Conservation (phyloP, 1,140 invertebrate species). For the Lepidurus arcticus region DNA sequence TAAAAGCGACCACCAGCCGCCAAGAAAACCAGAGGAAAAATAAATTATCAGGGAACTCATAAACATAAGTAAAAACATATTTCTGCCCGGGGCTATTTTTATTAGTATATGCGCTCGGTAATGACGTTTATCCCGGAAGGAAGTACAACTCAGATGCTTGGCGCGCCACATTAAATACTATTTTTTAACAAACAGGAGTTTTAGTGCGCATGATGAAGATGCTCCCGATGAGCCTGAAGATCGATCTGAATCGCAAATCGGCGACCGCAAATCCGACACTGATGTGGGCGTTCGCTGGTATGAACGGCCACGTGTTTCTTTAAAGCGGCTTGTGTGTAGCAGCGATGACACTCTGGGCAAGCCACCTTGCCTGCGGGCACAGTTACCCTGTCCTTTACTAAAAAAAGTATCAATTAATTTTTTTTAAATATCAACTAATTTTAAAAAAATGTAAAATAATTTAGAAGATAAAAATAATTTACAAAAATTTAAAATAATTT, state of each 20-base stretch:
- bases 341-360: slow-evolving; percentile 29
- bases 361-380: slow-evolving; percentile 23
- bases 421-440: too few relatives aligned
- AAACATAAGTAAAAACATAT: too few relatives aligned
- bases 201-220: slow-evolving; percentile 20
- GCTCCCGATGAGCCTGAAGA: slow-evolving; percentile 22
- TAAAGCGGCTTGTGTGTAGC: slow-evolving; percentile 37
- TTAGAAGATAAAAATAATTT: not conserved
- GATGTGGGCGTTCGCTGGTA: slow-evolving; percentile 45
- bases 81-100: too few relatives aligned
- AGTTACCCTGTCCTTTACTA: not conserved
- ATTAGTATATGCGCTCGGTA: too few relatives aligned
- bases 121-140: too few relatives aligned
- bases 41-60: too few relatives aligned
- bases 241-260: slow-evolving; percentile 23
- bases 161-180: not conserved
- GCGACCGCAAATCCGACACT: slow-evolving; percentile 44
- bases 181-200: too few relatives aligned
- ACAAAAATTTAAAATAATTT: too few relatives aligned
- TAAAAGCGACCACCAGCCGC: too few relatives aligned
- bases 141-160: not conserved
- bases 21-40: too few relatives aligned
- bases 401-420: too few relatives aligned
- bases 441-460: not conserved
- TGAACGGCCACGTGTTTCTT: slow-evolving; percentile 43